phyloP scores from a whole-genome alignment of 2,113 vertebrate genomes.

The Ctenomys sociabilis region DNA sequence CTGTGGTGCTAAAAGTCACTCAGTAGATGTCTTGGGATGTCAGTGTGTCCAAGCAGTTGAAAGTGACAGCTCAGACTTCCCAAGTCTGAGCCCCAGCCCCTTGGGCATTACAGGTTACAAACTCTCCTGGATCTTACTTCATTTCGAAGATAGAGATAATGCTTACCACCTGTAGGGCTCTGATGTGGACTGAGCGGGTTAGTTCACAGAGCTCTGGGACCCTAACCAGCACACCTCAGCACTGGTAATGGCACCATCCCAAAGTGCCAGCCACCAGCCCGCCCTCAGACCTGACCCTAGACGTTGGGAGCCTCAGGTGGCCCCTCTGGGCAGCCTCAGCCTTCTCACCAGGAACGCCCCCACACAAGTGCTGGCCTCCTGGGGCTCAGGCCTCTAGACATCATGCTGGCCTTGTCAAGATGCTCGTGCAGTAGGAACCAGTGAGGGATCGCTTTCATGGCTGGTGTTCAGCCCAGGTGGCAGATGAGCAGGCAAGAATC shows the following conservation, averaged over 20 bases:
- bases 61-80: rapidly evolving
- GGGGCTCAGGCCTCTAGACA: neutral
- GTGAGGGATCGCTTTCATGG: neutral
- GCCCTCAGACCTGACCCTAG: neutral
- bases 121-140: rapidly evolving
- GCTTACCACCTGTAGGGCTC: neutral
- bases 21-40: neutral
- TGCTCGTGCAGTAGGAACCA: rapidly evolving
- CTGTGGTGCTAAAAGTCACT: neutral
- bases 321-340: neutral
- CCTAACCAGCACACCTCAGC: too few relatives aligned
- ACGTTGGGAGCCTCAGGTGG: neutral
- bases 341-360: neutral
- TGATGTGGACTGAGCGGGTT: rapidly evolving
- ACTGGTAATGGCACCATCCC: neutral
- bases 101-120: rapidly evolving
- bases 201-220: neutral
- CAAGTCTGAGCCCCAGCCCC: neutral
- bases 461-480: neutral
- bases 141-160: rapidly evolving
- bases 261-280: neutral
- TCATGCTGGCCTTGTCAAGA: neutral
- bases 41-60: rapidly evolving
- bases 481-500: neutral
- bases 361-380: neutral